Percentiles rank a stretch among this genome's conserved stretches.
phyloP scores from a whole-genome alignment of 2,797 vertebrate species.

The Furcifer pardalis region DNA sequence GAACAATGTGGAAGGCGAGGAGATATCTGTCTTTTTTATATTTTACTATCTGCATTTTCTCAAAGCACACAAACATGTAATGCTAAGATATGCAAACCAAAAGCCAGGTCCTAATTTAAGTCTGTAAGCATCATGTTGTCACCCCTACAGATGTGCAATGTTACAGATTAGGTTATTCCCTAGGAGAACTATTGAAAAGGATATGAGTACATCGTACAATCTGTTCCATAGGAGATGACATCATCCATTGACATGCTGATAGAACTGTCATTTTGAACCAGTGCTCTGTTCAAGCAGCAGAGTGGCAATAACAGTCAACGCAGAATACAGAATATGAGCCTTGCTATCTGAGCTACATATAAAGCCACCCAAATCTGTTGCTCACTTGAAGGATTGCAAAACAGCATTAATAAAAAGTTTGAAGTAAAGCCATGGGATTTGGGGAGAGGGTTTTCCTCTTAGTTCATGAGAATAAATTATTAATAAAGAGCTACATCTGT shows the following conservation, averaged over 20 bases:
- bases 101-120: constrained; percentile 47
- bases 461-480: background rate
- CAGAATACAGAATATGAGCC: constrained; percentile 47
- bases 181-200: constrained; percentile 31
- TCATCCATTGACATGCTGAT: constrained; percentile 51
- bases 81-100: constrained; percentile 59
- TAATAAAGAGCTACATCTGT: constrained; percentile 3
- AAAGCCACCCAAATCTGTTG: background rate
- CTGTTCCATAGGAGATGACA: constrained; percentile 30
- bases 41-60: constrained; percentile 50
- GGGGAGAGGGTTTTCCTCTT: background rate
- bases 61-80: constrained; percentile 53
- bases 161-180: constrained; percentile 53
- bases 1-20: constrained; percentile 31
- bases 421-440: background rate
- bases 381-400: background rate
- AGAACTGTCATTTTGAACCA: constrained; percentile 54
- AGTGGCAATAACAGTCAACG: constrained; percentile 52
- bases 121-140: constrained; percentile 25
- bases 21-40: constrained; percentile 25
- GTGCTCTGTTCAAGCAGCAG: constrained; percentile 40
- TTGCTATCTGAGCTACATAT: constrained; percentile 5
- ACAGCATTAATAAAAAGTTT: background rate
- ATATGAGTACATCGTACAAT: constrained; percentile 33
- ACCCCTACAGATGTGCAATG: constrained; percentile 55